Percentiles rank a stretch among this genome's conserved stretches.
Conservation (phyloP, 2,888 invertebrate genomes). For the Pristionchus fissidentatus region DNA sequence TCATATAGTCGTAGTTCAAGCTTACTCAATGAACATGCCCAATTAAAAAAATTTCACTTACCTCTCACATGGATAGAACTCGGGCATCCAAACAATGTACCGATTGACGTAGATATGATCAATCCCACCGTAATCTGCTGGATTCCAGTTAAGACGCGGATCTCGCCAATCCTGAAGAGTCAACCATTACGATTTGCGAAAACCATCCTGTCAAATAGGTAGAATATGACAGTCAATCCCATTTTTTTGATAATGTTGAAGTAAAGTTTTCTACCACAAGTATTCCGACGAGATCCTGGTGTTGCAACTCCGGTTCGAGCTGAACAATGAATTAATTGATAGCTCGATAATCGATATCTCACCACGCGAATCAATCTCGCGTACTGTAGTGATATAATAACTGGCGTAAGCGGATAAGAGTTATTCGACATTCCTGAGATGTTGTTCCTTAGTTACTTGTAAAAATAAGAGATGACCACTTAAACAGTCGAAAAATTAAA, state of each 20-base stretch:
- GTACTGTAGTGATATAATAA: slow-evolving; percentile 23
- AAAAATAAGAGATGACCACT: not conserved
- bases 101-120: slow-evolving; percentile 40
- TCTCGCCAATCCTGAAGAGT: slow-evolving; percentile 29
- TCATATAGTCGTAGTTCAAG: not conserved
- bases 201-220: too few relatives aligned
- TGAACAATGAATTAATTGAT: not conserved
- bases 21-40: not conserved
- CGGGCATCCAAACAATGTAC: slow-evolving; percentile 32
- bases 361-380: slow-evolving; percentile 41
- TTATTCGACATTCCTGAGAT: slow-evolving; percentile 29
- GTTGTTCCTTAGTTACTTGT: not conserved
- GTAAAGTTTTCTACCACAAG: not conserved
- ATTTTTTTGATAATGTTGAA: not conserved
- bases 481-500: too few relatives aligned
- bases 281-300: slow-evolving; percentile 27
- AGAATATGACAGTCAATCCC: not conserved
- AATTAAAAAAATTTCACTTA: not conserved
- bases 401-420: not conserved
- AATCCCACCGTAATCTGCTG: slow-evolving; percentile 17
- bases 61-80: slow-evolving; percentile 45
- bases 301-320: slow-evolving; percentile 40
- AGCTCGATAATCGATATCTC: not conserved
- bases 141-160: slow-evolving; percentile 44
- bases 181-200: too few relatives aligned